phyloP scores from a whole-genome alignment of 2,888 invertebrate species.

The Protonemura montana region DNA sequence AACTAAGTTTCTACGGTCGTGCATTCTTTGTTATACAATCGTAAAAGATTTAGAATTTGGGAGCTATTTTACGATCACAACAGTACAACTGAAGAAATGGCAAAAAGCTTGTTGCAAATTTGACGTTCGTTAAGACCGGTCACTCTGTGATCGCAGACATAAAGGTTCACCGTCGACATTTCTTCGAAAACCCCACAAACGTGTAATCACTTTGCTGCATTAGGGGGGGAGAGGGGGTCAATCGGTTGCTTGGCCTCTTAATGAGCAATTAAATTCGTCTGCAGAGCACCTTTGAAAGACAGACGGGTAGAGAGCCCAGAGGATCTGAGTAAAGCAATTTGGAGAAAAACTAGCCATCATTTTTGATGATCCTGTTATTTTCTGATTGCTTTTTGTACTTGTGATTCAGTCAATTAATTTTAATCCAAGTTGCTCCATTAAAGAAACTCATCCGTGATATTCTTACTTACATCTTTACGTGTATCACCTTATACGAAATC shows the following conservation, averaged over 20 bases:
- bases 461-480: too few species aligned
- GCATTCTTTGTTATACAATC: too few species aligned
- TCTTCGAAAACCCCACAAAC: neutral
- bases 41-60: too few species aligned
- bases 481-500: neutral
- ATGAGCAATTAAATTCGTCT: slow-evolving; percentile 1
- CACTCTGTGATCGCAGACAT: too few species aligned
- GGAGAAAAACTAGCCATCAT: neutral
- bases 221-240: neutral
- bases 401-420: slow-evolving; percentile 12
- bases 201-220: slow-evolving; percentile 5
- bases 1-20: too few species aligned
- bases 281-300: neutral
- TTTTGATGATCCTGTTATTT: neutral
- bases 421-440: neutral
- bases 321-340: neutral
- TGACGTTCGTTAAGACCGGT: neutral
- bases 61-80: too few species aligned
- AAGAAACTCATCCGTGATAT: neutral
- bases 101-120: too few species aligned
- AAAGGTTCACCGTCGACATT: neutral
- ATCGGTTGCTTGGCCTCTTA: neutral
- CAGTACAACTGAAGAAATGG: too few species aligned
- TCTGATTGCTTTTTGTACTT: slow-evolving; percentile 12
- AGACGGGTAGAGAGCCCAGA: neutral